phyloP scores from a whole-genome alignment of 2,113 vertebrate species.

The Salvator merianae region DNA sequence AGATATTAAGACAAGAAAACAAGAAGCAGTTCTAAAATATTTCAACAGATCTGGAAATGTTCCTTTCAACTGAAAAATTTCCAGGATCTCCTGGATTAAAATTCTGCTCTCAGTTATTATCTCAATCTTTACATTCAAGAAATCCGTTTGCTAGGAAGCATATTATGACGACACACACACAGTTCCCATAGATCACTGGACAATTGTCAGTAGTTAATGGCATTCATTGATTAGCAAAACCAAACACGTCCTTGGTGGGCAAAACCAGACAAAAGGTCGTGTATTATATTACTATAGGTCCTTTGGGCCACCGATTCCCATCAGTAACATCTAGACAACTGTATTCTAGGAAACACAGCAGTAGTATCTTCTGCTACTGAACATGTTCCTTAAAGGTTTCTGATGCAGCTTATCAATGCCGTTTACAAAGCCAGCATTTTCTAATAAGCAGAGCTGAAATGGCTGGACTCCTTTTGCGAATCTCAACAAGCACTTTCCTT shows the following conservation, averaged over 20 bases:
- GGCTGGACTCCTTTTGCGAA: not conserved
- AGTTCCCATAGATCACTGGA: not conserved
- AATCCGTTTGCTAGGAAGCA: slow-evolving; percentile 7
- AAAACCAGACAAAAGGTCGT: not conserved
- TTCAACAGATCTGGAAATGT: not conserved
- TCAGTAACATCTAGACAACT: not conserved
- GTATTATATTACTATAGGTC: not conserved
- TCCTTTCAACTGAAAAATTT: fast-evolving
- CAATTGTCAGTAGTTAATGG: fast-evolving
- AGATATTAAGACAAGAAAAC: not conserved
- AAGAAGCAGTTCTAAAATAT: not conserved
- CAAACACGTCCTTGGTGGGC: fast-evolving
- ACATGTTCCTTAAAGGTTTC: not conserved
- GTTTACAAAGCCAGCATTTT: not conserved
- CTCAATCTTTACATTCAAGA: fast-evolving
- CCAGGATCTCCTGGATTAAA: not conserved
- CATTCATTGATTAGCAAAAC: not conserved
- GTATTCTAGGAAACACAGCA: slow-evolving; percentile 10
- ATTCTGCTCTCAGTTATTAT: not conserved
- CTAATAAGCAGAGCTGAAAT: not conserved
- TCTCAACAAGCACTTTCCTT: not conserved
- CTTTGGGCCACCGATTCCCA: fast-evolving
- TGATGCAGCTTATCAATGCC: not conserved
- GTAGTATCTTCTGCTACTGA: not conserved
- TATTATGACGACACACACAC: not conserved